Percentiles rank a stretch among this genome's conserved stretches.
These are phyloP conservation scores for Daboia siamensis DNA, from an alignment of 2,113 vertebrate genomes.

Conservation along the genomic window DNA sequence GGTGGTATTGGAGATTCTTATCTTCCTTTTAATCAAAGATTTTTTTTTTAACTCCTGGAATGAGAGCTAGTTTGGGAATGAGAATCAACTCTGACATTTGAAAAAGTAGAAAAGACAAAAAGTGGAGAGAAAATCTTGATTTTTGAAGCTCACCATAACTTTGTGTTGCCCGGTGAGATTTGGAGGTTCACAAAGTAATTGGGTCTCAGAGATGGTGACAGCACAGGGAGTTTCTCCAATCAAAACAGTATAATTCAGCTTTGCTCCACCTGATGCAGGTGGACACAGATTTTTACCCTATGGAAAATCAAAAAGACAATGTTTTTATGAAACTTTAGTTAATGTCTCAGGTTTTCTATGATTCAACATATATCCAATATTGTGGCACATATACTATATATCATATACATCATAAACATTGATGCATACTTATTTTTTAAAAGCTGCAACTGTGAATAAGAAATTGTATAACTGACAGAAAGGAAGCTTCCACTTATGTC, in stretches of 20 bases:
- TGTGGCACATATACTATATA: neutral
- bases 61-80: neutral
- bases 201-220: slow-evolving; percentile 92
- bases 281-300: slow-evolving; percentile 97
- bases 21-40: neutral
- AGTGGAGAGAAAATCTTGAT: fast-evolving
- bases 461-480: neutral
- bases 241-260: slow-evolving; percentile 95
- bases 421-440: neutral
- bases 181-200: slow-evolving; percentile 94
- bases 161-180: slow-evolving; percentile 93
- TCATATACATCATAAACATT: neutral
- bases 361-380: neutral
- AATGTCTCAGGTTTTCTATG: neutral
- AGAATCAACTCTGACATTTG: fast-evolving
- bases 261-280: slow-evolving; percentile 86
- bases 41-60: neutral
- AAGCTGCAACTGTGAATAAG: neutral
- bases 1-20: neutral
- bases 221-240: slow-evolving; percentile 92
- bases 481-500: neutral
- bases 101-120: neutral
- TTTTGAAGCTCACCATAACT: slow-evolving; percentile 83
- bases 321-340: slow-evolving; percentile 1
- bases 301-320: slow-evolving; percentile 45